Evolutionary conservation across 1,140 invertebrate species (phyloP), one percentile per base, ranked within the genome.

Genomic region (Marisa cornuarietis): DNA sequence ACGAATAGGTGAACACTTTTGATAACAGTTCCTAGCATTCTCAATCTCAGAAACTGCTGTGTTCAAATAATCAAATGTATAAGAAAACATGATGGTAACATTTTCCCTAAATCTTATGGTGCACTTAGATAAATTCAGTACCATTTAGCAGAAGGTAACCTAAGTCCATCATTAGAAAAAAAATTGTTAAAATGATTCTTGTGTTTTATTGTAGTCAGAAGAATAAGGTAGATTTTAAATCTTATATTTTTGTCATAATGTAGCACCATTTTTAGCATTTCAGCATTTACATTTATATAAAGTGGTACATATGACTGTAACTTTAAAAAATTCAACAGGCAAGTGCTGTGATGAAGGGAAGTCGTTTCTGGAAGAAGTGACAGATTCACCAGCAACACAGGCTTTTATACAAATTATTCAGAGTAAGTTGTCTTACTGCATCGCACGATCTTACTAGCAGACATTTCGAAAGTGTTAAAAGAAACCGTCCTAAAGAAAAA

Each of bases 311-410:
- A 58, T 6, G 16, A 42, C 0, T 49, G 69, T 71, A 63, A 18
- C 49, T 62, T 79, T 31, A 61, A 74, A 77, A 49, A 62, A 52
- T 72, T 81, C 85, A 58, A 42, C 80, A 91, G 90, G 90, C 63
- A 88, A 90, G 85, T 89, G 87, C 78, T 92, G 96, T 90, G 96
- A 97, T 91, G 92, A 94, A 83, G 97, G 96, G 54, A 93, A 92
- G 81, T 94, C 95, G 84, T 94, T 94, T 87, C 87, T 96, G 11
- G 91, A 89, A 14, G 94, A 95, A 85, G 91, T 94, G 81, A 93
- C 95, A 18, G 91, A 95, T 78, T 95, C 95, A 20, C 93, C 94
- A 62, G 93, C 94, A 9, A 92, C 94, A 5, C 82, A 88, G 82
- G 83, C 87, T 77, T 91, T 90, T 78, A 87, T 81, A 77, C 42